A percentile compares a stretch with the other conserved stretches of the same genome.
These are phyloP conservation scores for Nasonia longicornis DNA, from an alignment of 1,140 invertebrate genomes.

Conservation along the genomic window DNA sequence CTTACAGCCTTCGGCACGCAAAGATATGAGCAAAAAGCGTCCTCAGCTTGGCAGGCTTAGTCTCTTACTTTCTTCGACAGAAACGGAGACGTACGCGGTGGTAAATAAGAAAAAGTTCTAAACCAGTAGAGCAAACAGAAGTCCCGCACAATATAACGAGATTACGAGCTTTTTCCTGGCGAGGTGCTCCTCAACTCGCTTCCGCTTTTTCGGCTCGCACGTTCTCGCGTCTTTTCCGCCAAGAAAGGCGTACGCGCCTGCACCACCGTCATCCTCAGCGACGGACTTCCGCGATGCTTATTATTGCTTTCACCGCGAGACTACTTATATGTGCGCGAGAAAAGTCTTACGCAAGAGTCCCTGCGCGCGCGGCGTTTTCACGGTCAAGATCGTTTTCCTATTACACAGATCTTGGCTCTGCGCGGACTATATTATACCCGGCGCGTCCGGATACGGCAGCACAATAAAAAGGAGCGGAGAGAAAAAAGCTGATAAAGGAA, in stretches of 20 bases:
- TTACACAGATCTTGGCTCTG: background rate
- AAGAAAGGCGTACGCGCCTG: background rate
- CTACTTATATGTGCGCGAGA: background rate
- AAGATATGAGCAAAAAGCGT: too few species aligned
- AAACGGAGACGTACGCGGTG: too few species aligned
- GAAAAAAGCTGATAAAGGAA: slow-evolving; percentile 9
- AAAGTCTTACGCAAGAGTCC: slow-evolving; percentile 8
- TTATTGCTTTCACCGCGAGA: background rate
- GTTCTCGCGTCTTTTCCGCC: background rate
- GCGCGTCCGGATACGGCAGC: background rate
- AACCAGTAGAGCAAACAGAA: too few species aligned
- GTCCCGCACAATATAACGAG: too few species aligned
- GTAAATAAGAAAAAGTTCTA: too few species aligned
- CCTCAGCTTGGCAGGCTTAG: too few species aligned
- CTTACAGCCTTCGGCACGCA: too few species aligned
- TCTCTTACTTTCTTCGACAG: too few species aligned
- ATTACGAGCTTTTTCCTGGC: too few species aligned
- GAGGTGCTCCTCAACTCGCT: background rate
- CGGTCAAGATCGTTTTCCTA: slow-evolving; percentile 20
- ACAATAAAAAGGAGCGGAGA: background rate
- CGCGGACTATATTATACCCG: background rate
- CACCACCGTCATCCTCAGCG: background rate
- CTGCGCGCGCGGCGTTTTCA: background rate
- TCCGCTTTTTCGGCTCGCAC: background rate
- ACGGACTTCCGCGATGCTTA: background rate